Conservation (phyloP, 2,113 vertebrate species). For the Cynopterus brachyotis region DNA sequence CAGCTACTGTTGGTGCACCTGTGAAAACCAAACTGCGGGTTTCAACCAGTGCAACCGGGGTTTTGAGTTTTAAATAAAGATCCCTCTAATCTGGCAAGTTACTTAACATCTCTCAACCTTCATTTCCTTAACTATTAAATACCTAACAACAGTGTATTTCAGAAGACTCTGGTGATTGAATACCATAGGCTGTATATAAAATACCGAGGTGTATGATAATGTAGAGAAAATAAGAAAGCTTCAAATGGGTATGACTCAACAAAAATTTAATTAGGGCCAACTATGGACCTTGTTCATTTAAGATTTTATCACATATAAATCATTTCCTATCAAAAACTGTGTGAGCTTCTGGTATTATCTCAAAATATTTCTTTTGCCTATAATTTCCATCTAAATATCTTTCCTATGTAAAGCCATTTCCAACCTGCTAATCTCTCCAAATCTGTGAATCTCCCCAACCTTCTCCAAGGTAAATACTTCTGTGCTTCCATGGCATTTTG, state of each 20-base stretch:
- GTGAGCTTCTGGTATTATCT: slow-evolving; percentile 35
- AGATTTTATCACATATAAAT: slow-evolving; percentile 24
- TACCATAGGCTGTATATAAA: not conserved
- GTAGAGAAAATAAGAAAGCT: slow-evolving; percentile 11
- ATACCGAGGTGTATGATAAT: not conserved
- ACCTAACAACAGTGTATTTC: not conserved
- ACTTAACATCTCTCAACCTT: slow-evolving; percentile 24
- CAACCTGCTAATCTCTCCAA: slow-evolving; percentile 1
- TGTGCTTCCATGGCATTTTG: not conserved
- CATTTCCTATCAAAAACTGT: not conserved
- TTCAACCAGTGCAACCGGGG: not conserved
- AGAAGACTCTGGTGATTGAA: not conserved
- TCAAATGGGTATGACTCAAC: not conserved
- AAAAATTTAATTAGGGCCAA: not conserved
- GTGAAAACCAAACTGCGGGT: slow-evolving; percentile 50
- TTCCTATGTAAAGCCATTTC: slow-evolving; percentile 12
- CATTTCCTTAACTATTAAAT: slow-evolving; percentile 26
- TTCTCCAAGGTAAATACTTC: not conserved
- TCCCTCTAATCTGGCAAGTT: not conserved
- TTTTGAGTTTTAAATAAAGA: slow-evolving; percentile 44
- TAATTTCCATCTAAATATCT: slow-evolving; percentile 32
- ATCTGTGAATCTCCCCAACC: not conserved
- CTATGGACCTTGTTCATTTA: not conserved
- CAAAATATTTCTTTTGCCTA: slow-evolving; percentile 18
- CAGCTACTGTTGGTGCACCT: slow-evolving; percentile 62